A percentile compares a stretch with the other conserved stretches of the same genome.
Conservation (phyloP, 2,113 vertebrate genomes). For the Chrysochloris asiatica region DNA sequence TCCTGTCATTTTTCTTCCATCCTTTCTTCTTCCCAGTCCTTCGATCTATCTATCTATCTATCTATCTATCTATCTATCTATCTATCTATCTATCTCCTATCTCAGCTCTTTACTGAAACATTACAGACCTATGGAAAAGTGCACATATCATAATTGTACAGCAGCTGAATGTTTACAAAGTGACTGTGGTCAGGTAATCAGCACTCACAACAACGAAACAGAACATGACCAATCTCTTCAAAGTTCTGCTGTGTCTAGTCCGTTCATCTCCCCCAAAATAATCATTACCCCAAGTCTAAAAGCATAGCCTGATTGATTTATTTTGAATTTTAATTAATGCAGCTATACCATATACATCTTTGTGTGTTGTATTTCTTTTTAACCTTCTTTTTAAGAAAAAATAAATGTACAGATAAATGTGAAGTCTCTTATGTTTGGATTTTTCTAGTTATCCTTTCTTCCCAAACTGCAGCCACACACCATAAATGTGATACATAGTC, state of each 20-base stretch:
- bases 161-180: background rate
- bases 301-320: background rate
- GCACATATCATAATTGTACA: background rate
- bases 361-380: conserved; percentile 22
- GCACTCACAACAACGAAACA: background rate
- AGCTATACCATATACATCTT: background rate
- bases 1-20: too few relatives aligned
- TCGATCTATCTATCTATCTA: too few relatives aligned
- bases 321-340: background rate
- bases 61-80: too few relatives aligned
- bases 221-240: background rate
- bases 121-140: background rate
- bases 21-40: too few relatives aligned
- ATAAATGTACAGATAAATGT: conserved; percentile 13
- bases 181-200: background rate
- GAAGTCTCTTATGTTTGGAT: background rate
- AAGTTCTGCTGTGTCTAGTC: background rate
- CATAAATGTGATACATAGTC: background rate
- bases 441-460: background rate
- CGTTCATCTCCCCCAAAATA: background rate
- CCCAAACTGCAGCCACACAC: background rate
- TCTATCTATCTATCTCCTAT: background rate
- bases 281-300: background rate
- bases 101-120: background rate
- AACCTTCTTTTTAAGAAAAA: background rate